phyloP scores from a whole-genome alignment of 2,113 vertebrate genomes.

The Siniperca chuatsi region DNA sequence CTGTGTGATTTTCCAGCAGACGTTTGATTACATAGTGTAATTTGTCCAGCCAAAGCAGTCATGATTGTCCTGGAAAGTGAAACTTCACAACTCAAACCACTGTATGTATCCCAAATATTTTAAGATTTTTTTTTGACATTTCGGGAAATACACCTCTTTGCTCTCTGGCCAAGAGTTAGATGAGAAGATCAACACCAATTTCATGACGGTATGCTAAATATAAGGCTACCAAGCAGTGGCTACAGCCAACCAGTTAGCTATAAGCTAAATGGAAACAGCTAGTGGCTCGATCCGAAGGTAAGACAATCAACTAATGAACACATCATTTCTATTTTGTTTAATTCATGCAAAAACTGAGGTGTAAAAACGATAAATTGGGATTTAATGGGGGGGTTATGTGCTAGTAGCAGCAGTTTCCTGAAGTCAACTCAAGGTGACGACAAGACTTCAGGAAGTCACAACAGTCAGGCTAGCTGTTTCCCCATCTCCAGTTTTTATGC shows the following conservation, averaged over 20 bases:
- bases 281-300: background rate
- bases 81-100: background rate
- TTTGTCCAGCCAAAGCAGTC: background rate
- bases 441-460: background rate
- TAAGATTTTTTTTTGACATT: background rate
- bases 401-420: background rate
- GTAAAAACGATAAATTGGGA: background rate
- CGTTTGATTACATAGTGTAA: background rate
- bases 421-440: background rate
- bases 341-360: too few species aligned
- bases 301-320: background rate
- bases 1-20: background rate
- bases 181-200: background rate
- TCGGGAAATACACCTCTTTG: too few species aligned
- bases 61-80: background rate
- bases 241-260: background rate
- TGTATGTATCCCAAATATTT: background rate
- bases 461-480: background rate
- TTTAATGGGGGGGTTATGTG: background rate
- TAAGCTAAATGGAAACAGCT: background rate
- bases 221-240: background rate
- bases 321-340: background rate
- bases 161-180: background rate
- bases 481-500: background rate
- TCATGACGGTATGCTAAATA: background rate